A percentile compares a stretch with the other conserved stretches of the same genome.
Evolutionary conservation across 1,140 invertebrate genomes (phyloP).

Genomic region (Philaenus spumarius): DNA sequence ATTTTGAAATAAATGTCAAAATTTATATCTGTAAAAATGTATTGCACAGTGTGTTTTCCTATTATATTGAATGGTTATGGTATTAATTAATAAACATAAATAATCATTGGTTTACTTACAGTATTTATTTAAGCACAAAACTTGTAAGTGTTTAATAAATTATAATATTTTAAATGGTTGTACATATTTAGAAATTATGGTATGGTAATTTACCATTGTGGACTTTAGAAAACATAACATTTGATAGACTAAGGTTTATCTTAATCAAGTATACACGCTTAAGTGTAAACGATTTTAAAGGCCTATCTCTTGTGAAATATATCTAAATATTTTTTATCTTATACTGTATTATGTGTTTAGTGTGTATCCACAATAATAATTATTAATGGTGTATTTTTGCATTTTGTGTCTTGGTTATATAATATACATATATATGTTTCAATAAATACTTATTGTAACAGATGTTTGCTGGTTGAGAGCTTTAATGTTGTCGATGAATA

Average conservation of each 20-base stretch:
- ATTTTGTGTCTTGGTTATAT: neutral
- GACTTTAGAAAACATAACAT: neutral
- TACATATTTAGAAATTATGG: neutral
- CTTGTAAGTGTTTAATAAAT: neutral
- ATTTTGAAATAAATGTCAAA: too few species aligned
- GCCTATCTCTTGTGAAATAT: neutral
- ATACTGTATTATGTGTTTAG: neutral
- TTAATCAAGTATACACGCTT: neutral
- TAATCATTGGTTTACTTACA: too few species aligned
- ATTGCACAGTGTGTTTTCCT: too few species aligned
- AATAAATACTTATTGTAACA: neutral
- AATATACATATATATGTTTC: neutral
- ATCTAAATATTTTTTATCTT: neutral
- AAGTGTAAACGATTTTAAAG: neutral
- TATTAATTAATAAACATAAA: too few species aligned
- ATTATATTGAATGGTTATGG: too few species aligned
- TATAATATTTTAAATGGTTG: neutral
- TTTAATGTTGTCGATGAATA: conserved; percentile 6
- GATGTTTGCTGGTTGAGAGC: conserved; percentile 4
- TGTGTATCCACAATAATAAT: neutral
- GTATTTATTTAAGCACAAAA: neutral
- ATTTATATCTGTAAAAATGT: too few species aligned
- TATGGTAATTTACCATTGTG: neutral
- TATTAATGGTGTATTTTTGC: neutral
- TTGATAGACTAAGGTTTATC: neutral